phyloP scores from a whole-genome alignment of 2,797 vertebrate species.

The Spinibarbus caldwelli region DNA sequence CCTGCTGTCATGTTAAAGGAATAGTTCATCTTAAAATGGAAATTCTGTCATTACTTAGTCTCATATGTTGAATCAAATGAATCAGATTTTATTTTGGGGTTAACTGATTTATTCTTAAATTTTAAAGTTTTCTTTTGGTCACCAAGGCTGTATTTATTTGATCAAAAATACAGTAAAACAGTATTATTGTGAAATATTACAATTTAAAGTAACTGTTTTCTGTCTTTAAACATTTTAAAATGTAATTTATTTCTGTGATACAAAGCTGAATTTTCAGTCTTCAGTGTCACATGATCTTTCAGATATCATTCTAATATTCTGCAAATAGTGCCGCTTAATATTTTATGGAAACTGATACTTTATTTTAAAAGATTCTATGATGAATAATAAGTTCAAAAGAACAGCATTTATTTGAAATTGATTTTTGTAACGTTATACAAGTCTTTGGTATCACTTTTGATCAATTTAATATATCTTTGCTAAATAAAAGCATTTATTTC shows the following conservation, averaged over 20 bases:
- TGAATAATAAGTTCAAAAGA: not conserved
- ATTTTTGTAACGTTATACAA: not conserved
- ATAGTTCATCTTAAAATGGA: not conserved
- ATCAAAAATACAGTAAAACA: not conserved
- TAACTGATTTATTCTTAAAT: not conserved
- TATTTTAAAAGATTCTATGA: not conserved
- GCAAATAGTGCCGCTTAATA: not conserved
- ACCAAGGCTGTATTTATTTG: not conserved
- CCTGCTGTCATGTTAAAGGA: slow-evolving; percentile 15
- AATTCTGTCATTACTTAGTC: not conserved
- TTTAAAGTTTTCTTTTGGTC: not conserved
- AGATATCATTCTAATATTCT: not conserved
- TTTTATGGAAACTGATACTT: not conserved
- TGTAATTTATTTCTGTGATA: not conserved
- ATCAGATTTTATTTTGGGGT: too few species aligned
- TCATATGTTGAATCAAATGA: not conserved
- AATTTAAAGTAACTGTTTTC: not conserved
- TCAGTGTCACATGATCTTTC: not conserved
- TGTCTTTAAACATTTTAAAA: not conserved
- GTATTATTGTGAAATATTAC: not conserved
- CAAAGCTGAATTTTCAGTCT: not conserved
- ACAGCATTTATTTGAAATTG: not conserved
- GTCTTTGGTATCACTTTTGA: too few species aligned
- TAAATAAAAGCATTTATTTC: too few species aligned
- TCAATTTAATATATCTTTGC: too few species aligned